phyloP scores from a whole-genome alignment of 1,140 invertebrate species.

The Pentalonia nigronervosa region DNA sequence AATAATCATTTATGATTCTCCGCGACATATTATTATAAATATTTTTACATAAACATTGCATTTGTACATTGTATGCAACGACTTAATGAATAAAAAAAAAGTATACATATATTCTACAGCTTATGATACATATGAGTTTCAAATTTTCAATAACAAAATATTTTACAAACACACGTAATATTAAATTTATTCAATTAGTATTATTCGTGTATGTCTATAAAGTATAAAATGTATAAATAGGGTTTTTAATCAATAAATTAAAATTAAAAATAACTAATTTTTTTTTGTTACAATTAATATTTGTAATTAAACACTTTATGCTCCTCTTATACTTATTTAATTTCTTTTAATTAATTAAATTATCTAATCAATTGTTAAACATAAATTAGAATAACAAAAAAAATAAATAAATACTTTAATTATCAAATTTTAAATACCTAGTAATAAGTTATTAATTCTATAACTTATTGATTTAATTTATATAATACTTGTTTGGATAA shows the following conservation, averaged over 20 bases:
- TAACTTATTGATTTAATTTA: not conserved
- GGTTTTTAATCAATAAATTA: not conserved
- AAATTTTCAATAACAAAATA: not conserved
- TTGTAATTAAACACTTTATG: not conserved
- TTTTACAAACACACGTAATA: not conserved
- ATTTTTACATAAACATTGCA: not conserved
- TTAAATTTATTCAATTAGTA: not conserved
- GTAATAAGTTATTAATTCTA: not conserved
- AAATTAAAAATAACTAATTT: not conserved
- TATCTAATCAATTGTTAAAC: not conserved
- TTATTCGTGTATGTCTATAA: not conserved
- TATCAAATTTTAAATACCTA: not conserved
- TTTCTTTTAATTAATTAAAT: not conserved
- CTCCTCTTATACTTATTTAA: not conserved
- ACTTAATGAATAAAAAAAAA: not conserved
- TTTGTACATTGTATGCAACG: not conserved
- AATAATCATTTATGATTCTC: not conserved
- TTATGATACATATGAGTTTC: not conserved
- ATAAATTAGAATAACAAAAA: not conserved
- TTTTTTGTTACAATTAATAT: not conserved
- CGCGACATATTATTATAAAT: not conserved
- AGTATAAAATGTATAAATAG: not conserved
- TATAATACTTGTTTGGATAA: not conserved
- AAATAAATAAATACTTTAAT: no score
- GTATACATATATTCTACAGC: not conserved